Evolutionary conservation across 2,113 vertebrate genomes (phyloP), one percentile per base, ranked within the genome.

Genomic region (Cynoglossus semilaevis): DNA sequence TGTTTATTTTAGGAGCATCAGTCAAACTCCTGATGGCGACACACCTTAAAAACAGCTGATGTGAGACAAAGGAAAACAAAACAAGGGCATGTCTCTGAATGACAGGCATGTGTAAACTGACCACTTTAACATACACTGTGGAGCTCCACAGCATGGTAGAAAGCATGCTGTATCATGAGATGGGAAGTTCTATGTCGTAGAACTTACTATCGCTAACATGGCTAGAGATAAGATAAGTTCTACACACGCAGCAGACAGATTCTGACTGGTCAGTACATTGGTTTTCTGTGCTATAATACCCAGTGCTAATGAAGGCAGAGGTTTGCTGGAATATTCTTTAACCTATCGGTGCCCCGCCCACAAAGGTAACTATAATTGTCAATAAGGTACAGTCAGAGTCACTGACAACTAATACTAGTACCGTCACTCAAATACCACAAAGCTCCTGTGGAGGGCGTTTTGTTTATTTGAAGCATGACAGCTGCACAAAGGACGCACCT

Each of bases 31-130:
- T 18, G 51, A 63, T 55, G 59, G 76, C 10, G 11, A 72, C 68
- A 76, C 53, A 46, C 22, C 16, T 53, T 15, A 35, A 67, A 51
- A 77, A 70, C 58, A 70, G 60, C 63, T 50, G 76, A 79, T 81
- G 66, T 63, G 74, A 83, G 85, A 82, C 15, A 61, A 44, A 36
- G 15, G 6, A 64, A 38, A 67, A 36, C n/a, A 3, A 2, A 36
- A 47, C 2, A 7, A 9, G 42, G 52, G 42, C 50, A 48, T 15
- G 41, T 52, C 13, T 8, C 22, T 29, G n/a, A n/a, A n/a, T n/a
- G n/a, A 17, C 2, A 7, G 18, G 42, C 19, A 34, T 64, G 59
- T 67, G 51, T 35, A 3, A 18, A 11, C 16, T 62, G 72, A 78
- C 55, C 69, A n/a, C n/a, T n/a, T n/a, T n/a, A n/a, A n/a, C n/a